Evolutionary conservation across 2,888 invertebrate genomes (phyloP).

Genomic region (Antheraea assamensis): DNA sequence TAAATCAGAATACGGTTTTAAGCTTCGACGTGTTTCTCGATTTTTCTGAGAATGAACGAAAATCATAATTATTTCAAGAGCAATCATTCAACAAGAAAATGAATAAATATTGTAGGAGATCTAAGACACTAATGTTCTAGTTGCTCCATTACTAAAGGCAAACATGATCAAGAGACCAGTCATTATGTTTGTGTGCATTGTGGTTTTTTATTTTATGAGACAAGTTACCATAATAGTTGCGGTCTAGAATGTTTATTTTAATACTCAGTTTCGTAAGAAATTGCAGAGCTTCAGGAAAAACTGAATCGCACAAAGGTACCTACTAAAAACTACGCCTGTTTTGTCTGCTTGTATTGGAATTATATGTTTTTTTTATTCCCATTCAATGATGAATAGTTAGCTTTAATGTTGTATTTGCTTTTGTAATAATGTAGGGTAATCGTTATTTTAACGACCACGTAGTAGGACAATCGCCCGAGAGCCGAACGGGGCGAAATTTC

Average conservation of each 20-base stretch:
- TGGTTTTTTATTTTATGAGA: not conserved
- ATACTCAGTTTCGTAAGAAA: slow-evolving; percentile 1
- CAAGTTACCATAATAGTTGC: slow-evolving; percentile 7
- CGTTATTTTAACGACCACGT: no score
- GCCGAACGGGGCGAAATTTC: no score
- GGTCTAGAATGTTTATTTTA: slow-evolving; percentile 7
- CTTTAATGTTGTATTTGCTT: no score
- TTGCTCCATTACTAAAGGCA: not conserved
- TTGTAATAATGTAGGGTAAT: no score
- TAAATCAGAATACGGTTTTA: not conserved
- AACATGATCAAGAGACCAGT: not conserved
- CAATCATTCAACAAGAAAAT: not conserved
- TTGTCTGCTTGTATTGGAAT: not conserved
- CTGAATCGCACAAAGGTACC: not conserved
- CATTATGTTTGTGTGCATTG: not conserved
- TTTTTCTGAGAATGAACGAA: not conserved
- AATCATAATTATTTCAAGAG: not conserved
- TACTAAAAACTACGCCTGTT: not conserved
- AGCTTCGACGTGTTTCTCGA: not conserved
- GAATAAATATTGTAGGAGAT: not conserved
- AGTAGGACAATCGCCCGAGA: no score
- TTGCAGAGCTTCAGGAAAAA: not conserved
- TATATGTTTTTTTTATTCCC: no score
- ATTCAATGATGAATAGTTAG: no score
- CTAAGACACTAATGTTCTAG: not conserved